Base-by-base conservation (phyloP, 2,888 invertebrate species). In the Trissolcus brochymenae region DNA sequence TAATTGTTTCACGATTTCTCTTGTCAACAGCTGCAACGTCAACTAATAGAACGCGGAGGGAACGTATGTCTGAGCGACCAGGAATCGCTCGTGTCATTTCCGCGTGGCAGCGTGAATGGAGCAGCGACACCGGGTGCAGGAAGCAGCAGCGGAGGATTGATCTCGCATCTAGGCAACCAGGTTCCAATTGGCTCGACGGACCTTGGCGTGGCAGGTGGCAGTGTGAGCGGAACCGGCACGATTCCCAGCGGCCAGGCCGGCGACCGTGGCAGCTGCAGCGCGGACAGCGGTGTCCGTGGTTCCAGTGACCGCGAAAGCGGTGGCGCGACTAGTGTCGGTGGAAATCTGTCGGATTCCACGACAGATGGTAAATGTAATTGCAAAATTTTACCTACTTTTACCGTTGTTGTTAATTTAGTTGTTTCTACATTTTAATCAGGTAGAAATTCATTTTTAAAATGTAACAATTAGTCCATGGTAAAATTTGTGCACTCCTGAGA, bases 211-310 rank as follows among this genome's bases (percentile, higher is more conserved):
- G 80, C 82, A 17, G 81, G 81, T 67, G 65, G 84, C 51, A 76
- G 81, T 59, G 72, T 83, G 55, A 77, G 82, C 55, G 80, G 90
- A 88, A 13, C 90, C 89, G 56, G 91, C 90, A 11, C 90, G 87
- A 80, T 92, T 91, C 41, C 86, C 89, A 81, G 90, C 88, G 80
- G 85, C 84, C 84, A 87, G 70, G 91, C 91, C 0, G 93, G 93
- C 1, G 95, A 95, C 87, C 91, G 95, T 50, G 95, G 95, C 78
- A 95, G 95, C 84, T 95, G 95, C 90, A 95, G 95, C 84, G 95
- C 95, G 13, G 96, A 96, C 88, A 95, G 95, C 21, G 96, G 95
- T 4, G 94, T 96, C 16, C 91, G 96, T 84, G 94, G 95, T 86
- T 95, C 94, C 89, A 95, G 95, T 83, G 96, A 96, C 87, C 90